Evolutionary conservation across 2,888 invertebrate genomes (phyloP).

Genomic region (Brachyopa scutellaris): DNA sequence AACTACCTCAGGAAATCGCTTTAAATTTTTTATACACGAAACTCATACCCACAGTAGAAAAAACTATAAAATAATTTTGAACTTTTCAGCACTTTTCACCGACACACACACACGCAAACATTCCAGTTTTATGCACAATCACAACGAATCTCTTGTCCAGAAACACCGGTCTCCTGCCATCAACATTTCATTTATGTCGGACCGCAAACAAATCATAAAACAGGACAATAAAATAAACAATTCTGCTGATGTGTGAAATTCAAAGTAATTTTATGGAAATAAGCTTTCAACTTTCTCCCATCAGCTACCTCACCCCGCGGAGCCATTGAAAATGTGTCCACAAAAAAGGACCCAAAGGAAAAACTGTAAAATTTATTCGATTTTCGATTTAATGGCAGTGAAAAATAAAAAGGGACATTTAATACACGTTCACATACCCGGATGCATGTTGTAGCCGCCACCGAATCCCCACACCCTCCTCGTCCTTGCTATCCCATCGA

Average conservation of each 20-base stretch:
- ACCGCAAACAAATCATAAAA: conserved; percentile 64
- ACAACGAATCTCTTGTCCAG: neutral
- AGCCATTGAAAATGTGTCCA: conserved; percentile 19
- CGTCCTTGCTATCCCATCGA: conserved; percentile 33
- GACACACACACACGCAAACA: neutral
- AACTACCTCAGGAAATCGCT: neutral
- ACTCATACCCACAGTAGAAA: neutral
- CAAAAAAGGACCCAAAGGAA: conserved; percentile 14
- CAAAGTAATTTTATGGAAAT: conserved; percentile 62
- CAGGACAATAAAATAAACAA: conserved; percentile 57
- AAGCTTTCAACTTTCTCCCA: conserved; percentile 32
- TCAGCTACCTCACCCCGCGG: neutral
- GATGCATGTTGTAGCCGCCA: conserved; percentile 24
- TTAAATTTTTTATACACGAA: neutral
- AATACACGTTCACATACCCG: conserved; percentile 55
- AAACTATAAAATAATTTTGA: neutral
- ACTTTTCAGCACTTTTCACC: conserved; percentile 19
- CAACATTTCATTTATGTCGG: conserved; percentile 40
- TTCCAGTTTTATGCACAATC: conserved; percentile 4
- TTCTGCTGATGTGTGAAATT: conserved; percentile 61
- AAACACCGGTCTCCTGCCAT: neutral
- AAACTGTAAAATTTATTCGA: conserved; percentile 64
- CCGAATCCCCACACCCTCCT: neutral
- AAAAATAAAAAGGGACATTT: conserved; percentile 59
- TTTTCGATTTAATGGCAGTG: conserved; percentile 69